Base-by-base conservation (phyloP, 1,140 invertebrate species). In the Drosophila lowei region DNA sequence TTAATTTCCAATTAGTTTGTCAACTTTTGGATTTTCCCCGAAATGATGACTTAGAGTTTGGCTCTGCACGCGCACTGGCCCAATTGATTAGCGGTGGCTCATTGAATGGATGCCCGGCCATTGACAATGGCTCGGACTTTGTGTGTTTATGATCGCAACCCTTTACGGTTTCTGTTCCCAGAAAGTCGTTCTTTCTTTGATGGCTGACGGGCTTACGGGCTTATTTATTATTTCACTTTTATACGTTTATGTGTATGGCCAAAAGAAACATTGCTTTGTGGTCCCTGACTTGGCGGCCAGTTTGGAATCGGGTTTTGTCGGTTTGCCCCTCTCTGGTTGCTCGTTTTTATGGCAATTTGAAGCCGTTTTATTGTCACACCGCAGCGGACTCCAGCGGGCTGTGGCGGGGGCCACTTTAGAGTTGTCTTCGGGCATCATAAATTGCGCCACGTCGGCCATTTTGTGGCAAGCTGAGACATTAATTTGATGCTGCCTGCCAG, bases 361-460 rank as follows among this genome's bases (percentile, higher is more conserved):
- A 78, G 76, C 81, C 78, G 63, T 86, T 86, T 86, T 86, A 88
- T 85, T 86, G 81, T 86, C 83, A 86, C 81, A 71, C 77, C 68
- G 73, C 67, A 59, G 77, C 41, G 53, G 47, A 71, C 21, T 56
- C 38, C 38, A 21, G 21, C 13, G 48, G 41, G 41, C 9, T 5
- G 13, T 8, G 43, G 30, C 30, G 44, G 23, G 50, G 80, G 65
- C 80, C 83, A 86, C 83, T 86, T 88, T 59, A 74, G 78, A 88
- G 81, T 86, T 85, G 81, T 86, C 81, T 86, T 85, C 76, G 60
- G 70, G 57, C 65, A 49, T 74, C 81, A 86, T 86, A 86, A 86
- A 86, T 86, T 88, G 62, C 59, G 73, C 62, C 70, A 86, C 70
- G 70, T 86, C 71, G 77, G 77, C 70, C 83, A 81, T 88, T 86